Percentiles rank a stretch among this genome's conserved stretches.
phyloP scores from a whole-genome alignment of 2,888 invertebrate genomes.

The Ischnura elegans region DNA sequence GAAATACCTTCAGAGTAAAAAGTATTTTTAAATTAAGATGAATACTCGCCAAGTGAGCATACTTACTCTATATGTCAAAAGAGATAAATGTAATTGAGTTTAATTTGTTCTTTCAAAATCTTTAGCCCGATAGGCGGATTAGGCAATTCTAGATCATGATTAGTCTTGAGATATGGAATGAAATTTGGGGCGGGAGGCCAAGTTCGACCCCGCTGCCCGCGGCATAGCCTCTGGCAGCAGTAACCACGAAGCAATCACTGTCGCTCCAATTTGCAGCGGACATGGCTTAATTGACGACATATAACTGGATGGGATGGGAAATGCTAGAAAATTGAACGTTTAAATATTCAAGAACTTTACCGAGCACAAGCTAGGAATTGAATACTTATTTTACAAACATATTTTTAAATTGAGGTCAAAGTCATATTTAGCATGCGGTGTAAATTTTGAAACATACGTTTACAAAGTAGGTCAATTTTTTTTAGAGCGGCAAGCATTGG shows the following conservation, averaged over 20 bases:
- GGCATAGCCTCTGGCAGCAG: not conserved
- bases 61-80: not conserved
- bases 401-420: not conserved
- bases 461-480: not conserved
- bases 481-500: no score
- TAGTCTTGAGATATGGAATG: not conserved
- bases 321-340: not conserved
- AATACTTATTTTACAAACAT: not conserved
- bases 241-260: not conserved
- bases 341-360: not conserved
- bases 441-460: not conserved
- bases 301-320: not conserved
- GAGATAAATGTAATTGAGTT: not conserved
- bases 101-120: not conserved
- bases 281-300: not conserved
- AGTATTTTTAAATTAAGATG: not conserved
- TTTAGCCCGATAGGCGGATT: not conserved
- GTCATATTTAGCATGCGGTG: not conserved
- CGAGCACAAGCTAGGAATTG: not conserved
- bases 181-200: not conserved
- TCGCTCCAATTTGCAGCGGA: not conserved
- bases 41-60: not conserved
- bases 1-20: not conserved
- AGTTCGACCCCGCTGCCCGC: not conserved
- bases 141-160: not conserved